Conservation (phyloP, 1,140 invertebrate species). For the Macrosteles quadrilineatus region DNA sequence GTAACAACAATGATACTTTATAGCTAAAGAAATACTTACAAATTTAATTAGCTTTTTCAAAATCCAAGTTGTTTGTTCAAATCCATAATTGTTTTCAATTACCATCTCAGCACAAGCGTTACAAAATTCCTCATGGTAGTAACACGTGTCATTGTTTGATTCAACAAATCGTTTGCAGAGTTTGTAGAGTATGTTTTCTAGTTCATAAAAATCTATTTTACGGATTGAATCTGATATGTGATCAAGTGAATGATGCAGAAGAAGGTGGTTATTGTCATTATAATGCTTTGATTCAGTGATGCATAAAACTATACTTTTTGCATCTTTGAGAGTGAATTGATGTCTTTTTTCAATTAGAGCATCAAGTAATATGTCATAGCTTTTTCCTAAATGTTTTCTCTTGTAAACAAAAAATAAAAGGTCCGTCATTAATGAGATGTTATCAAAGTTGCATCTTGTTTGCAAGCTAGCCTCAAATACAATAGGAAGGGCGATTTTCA, state of each 20-base stretch:
- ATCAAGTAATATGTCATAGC: constrained; percentile 41
- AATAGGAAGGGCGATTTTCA: constrained; percentile 61
- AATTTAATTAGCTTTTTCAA: constrained; percentile 55
- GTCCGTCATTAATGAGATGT: constrained; percentile 53
- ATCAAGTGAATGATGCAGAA: constrained; percentile 30
- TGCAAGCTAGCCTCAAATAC: constrained; percentile 61
- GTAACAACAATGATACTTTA: no score
- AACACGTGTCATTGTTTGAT: constrained; percentile 50
- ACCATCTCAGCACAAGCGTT: constrained; percentile 53
- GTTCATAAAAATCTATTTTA: constrained; percentile 50
- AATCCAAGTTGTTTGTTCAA: constrained; percentile 53
- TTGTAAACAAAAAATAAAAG: constrained; percentile 55
- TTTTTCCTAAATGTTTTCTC: constrained; percentile 53
- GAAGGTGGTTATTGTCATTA: not conserved
- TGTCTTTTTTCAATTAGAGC: constrained; percentile 23
- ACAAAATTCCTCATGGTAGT: constrained; percentile 60
- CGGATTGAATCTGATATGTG: constrained; percentile 50
- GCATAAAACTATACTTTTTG: constrained; percentile 38
- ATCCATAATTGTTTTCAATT: constrained; percentile 54
- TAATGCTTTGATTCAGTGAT: constrained; percentile 6
- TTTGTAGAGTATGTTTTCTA: constrained; percentile 52
- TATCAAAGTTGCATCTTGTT: constrained; percentile 55
- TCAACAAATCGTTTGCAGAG: constrained; percentile 50
- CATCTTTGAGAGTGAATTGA: constrained; percentile 32
- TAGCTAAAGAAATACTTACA: constrained; percentile 54